Evolutionary conservation across 2,797 vertebrate species (phyloP).

Genomic region (Gambusia yucatana): DNA sequence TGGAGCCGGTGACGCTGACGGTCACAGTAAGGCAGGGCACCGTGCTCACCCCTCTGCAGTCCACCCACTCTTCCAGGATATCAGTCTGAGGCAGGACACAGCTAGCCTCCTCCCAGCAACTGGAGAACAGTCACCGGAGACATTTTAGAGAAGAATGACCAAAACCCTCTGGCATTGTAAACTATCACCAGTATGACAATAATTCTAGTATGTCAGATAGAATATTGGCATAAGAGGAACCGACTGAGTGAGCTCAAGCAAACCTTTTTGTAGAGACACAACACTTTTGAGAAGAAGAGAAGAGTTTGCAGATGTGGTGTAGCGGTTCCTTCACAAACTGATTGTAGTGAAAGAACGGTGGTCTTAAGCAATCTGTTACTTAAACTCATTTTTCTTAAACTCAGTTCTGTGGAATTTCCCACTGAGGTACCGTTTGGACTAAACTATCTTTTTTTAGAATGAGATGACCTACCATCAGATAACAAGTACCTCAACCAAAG

Average conservation of each 20-base stretch:
- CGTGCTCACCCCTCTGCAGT: constrained; percentile 74
- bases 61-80: constrained; percentile 78
- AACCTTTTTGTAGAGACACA: not conserved
- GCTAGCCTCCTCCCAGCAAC: constrained; percentile 76
- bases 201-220: not conserved
- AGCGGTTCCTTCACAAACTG: not conserved
- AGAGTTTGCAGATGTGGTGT: not conserved
- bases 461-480: not conserved
- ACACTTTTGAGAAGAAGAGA: not conserved
- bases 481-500: not conserved
- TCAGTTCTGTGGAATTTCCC: not conserved
- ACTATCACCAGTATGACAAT: not conserved
- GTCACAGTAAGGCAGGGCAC: constrained; percentile 82
- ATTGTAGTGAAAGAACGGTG: not conserved
- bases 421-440: not conserved
- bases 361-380: not conserved
- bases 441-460: not conserved
- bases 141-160: not conserved
- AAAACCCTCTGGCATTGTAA: not conserved
- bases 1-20: constrained; percentile 76
- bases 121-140: constrained; percentile 48
- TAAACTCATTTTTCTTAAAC: not conserved
- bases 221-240: not conserved
- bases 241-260: not conserved
- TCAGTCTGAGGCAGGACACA: constrained; percentile 75